Base-by-base conservation (phyloP, 2,113 vertebrate genomes). In the Trematomus loennbergii region DNA sequence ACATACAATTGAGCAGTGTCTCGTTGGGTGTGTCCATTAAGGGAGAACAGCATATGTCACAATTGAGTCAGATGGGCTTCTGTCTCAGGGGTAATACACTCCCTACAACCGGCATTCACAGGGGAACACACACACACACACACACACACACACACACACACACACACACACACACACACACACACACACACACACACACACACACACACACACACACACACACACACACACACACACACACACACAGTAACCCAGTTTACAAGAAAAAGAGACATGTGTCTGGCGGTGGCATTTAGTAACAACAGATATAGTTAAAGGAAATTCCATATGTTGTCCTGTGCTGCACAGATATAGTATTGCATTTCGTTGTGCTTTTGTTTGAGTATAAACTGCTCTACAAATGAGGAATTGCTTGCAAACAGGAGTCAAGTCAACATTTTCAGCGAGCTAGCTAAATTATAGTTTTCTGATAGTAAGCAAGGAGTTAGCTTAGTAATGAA, bases 21-120 rank as follows among this genome's bases (percentile, higher is more conserved):
- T 75, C 33, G 29, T n/a, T 57, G 11, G 78, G 78, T 79, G 18
- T 77, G 88, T 83, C 87, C 85, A 87, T 90, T 88, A 91, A 73
- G 79, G 62, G 45, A 73, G 61, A 67, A 84, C 45, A 90, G 84
- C 94, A 91, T 94, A 93, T 94, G 92, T 84, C 78, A 79, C 49
- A 80, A 85, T 86, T 92, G 85, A 86, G 87, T 91, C 91, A 91
- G 88, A 91, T 90, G 90, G 88, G 71, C 78, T 70, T 86, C 61
- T 55, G 82, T 91, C 89, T 90, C 91, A 53, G 65, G 87, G 88
- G 87, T 80, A 88, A 87, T 87, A 91, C 70, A 61, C 60, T 74
- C 64, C 76, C 66, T 83, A 64, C 86, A 92, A 84, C 82, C 87
- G 87, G 77, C 78, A 72, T 74, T 70, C 86, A 81, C 54, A 64